Base-by-base conservation (phyloP, 2,797 vertebrate genomes). In the Cossypha heuglini region DNA sequence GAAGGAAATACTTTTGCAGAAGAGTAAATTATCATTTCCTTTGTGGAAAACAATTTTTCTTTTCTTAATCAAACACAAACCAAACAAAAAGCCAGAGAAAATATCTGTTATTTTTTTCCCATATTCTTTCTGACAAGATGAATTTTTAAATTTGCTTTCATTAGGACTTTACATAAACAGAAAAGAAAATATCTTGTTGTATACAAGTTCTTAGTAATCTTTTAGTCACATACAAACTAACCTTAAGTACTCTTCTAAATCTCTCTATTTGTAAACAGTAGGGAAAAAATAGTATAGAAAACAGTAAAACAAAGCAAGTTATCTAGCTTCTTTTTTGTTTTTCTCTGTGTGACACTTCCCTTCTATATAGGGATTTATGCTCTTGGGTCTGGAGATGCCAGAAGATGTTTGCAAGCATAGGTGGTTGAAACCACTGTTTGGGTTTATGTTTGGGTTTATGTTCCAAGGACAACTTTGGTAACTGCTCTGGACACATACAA, bases 1-100 rank as follows among this genome's bases (percentile, higher is more conserved):
- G 71, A 89, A 90, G 67, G 49, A 88, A 93, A 80, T 75, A 68
- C 10, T 72, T 87, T 64, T 77, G 29, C 76, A 75, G 72, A 92
- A 86, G 13, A 33, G n/a, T 54, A 86, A 78, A 88, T 86, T 15
- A 71, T 52, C 0, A 54, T 89, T 87, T 93, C 61, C 28, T 86
- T 78, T 5, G 4, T 42, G 28, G 72, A 79, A 85, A 83, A n/a
- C 16, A 35, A 5, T 64, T 88, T 93, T 88, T 69, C 26, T 81
- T 78, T 75, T 52, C 42, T 63, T 64, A 77, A 77, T 78, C 25
- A 87, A 93, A 80, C 35, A 82, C 12, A 46, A 87, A 51, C 11
- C 16, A 59, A 83, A 17, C 17, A 92, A 86, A 77, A 92, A 61
- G 1, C 9, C 45, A 84, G 49, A 77, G 25, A 67, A 64, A 5